Percentiles rank a stretch among this genome's conserved stretches.
Conservation (phyloP, 2,797 vertebrate genomes). For the Pyrrhura leucotis region DNA sequence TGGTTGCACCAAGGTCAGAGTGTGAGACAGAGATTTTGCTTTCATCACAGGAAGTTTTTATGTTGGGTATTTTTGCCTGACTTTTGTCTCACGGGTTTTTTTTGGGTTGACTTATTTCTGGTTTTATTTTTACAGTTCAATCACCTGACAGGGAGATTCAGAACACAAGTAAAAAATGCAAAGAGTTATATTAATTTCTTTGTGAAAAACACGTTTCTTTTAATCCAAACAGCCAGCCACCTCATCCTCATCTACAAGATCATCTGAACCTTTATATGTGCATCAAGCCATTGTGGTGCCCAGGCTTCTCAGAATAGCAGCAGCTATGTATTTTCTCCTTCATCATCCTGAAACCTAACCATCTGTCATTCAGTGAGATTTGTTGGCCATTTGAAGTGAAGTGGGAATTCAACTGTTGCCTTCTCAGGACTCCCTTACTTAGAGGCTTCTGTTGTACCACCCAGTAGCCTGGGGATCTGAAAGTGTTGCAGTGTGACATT, state of each 20-base stretch:
- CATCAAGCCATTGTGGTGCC: background rate
- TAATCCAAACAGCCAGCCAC: background rate
- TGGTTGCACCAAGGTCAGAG: background rate
- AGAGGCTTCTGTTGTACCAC: background rate
- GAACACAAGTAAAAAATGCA: background rate
- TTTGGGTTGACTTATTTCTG: background rate
- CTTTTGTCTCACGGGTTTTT: background rate
- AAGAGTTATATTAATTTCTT: background rate
- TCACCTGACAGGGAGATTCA: background rate
- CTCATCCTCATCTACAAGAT: background rate
- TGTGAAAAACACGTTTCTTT: background rate
- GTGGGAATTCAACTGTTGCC: background rate
- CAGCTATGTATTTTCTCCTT: background rate
- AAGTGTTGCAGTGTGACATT: background rate
- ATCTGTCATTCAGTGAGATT: background rate
- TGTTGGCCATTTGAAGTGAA: background rate
- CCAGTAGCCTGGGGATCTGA: background rate
- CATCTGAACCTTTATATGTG: background rate
- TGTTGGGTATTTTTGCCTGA: background rate
- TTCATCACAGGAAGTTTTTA: background rate
- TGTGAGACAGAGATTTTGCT: background rate
- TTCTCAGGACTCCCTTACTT: background rate
- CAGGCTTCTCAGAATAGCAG: background rate
- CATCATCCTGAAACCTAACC: background rate
- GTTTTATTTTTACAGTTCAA: background rate